Conservation (phyloP, 2,797 vertebrate genomes). For the Coracias cyanogaster region DNA sequence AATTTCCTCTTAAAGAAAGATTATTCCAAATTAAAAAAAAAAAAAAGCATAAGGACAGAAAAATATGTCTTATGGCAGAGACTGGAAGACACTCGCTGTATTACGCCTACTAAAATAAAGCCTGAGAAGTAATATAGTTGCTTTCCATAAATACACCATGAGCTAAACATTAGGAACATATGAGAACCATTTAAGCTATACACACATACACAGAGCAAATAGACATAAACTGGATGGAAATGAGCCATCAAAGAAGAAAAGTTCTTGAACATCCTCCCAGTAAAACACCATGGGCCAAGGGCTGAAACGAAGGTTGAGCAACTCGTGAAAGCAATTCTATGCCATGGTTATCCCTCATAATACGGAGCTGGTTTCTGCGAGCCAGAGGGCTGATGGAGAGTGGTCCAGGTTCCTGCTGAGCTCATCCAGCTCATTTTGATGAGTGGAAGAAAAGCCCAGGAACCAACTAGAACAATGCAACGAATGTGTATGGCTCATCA, state of each 20-base stretch:
- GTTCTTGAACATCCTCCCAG: neutral
- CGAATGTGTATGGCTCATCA: too few species aligned
- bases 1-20: neutral
- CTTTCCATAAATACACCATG: constrained; percentile 5
- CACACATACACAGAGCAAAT: neutral
- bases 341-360: neutral
- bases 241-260: neutral
- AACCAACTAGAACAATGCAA: fast-evolving
- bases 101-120: neutral
- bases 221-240: neutral
- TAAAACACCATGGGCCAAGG: neutral
- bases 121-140: neutral
- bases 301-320: neutral
- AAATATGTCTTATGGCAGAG: neutral
- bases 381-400: neutral
- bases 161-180: constrained; percentile 10
- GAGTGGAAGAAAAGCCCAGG: neutral
- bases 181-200: constrained; percentile 2
- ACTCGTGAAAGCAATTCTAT: neutral
- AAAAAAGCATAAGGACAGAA: neutral
- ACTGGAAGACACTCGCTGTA: neutral
- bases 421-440: neutral
- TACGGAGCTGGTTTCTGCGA: neutral
- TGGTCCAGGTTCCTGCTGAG: neutral
- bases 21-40: neutral